A percentile compares a stretch with the other conserved stretches of the same genome.
phyloP scores from a whole-genome alignment of 1,140 invertebrate species.

The Danaus plexippus region DNA sequence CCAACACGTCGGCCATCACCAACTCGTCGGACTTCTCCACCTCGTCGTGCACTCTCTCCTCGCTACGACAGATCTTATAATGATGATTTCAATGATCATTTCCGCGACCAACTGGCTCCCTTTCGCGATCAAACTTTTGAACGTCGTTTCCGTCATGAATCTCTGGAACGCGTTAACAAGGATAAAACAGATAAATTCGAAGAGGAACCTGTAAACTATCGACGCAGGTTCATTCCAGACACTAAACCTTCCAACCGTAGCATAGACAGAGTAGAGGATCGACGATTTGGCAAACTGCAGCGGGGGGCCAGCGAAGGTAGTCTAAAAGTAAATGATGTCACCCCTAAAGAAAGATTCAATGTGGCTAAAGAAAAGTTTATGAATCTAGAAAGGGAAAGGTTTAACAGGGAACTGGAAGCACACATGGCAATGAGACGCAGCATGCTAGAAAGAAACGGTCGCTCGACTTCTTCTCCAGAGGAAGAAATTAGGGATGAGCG shows the following conservation, averaged over 20 bases:
- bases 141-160: constrained; percentile 57
- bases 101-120: constrained; percentile 48
- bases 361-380: constrained; percentile 88
- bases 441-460: constrained; percentile 65
- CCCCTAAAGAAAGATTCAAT: constrained; percentile 83
- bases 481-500: constrained; percentile 64
- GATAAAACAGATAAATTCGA: constrained; percentile 51
- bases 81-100: constrained; percentile 55
- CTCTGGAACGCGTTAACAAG: constrained; percentile 48
- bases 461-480: constrained; percentile 68
- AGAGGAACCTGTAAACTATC: constrained; percentile 47
- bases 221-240: constrained; percentile 53
- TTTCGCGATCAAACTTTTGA: constrained; percentile 58
- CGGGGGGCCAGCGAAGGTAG: constrained; percentile 61
- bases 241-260: constrained; percentile 60
- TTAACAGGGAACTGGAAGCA: constrained; percentile 70
- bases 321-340: constrained; percentile 62
- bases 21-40: constrained; percentile 30
- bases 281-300: constrained; percentile 56
- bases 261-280: constrained; percentile 57
- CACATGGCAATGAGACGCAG: constrained; percentile 66
- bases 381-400: constrained; percentile 80
- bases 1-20: constrained; percentile 35
- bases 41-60: constrained; percentile 47
- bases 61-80: constrained; percentile 43